These are phyloP conservation scores for Calameuta pallipes DNA, from an alignment of 2,888 invertebrate species.

Conservation along the genomic window DNA sequence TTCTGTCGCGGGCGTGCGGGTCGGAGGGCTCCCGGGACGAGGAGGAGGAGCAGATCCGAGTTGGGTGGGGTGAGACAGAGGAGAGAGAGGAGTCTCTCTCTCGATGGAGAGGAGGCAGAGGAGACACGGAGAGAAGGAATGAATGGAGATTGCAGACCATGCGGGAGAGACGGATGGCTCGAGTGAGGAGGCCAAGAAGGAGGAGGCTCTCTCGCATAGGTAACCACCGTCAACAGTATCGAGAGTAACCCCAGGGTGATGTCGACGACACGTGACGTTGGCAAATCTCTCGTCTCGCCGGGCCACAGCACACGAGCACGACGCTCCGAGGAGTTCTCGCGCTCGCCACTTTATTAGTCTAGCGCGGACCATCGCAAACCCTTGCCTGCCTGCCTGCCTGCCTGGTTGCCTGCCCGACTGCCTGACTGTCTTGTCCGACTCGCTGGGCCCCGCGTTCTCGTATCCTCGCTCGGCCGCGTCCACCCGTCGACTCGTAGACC, in stretches of 20 bases:
- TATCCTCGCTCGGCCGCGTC: conserved; percentile 6
- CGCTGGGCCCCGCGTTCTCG: conserved; percentile 11
- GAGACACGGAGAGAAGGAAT: conserved; percentile 48
- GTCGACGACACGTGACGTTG: conserved; percentile 61
- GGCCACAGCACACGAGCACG: conserved; percentile 25
- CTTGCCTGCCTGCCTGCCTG: conserved; percentile 43
- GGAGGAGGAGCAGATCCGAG: conserved; percentile 24
- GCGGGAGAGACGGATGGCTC: conserved; percentile 49
- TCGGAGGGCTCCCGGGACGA: conserved; percentile 12
- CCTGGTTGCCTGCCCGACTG: conserved; percentile 36
- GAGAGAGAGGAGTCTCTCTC: background rate
- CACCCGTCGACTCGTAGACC: conserved; percentile 1
- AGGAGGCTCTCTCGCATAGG: conserved; percentile 28
- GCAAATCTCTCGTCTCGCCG: conserved; percentile 52
- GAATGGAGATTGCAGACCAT: conserved; percentile 58
- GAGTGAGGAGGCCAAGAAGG: conserved; percentile 26
- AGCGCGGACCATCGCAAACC: conserved; percentile 63
- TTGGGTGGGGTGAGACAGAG: conserved; percentile 11
- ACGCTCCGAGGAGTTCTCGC: conserved; percentile 55
- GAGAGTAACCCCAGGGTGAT: conserved; percentile 54
- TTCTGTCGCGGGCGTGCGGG: conserved; percentile 15
- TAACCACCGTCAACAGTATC: conserved; percentile 46
- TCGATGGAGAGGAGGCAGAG: background rate
- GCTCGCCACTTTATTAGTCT: conserved; percentile 63
- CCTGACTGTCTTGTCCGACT: conserved; percentile 26